Percentiles rank a stretch among this genome's conserved stretches.
Evolutionary conservation across 2,113 vertebrate genomes (phyloP).

Genomic region (Ophthalmolycus amberensis): DNA sequence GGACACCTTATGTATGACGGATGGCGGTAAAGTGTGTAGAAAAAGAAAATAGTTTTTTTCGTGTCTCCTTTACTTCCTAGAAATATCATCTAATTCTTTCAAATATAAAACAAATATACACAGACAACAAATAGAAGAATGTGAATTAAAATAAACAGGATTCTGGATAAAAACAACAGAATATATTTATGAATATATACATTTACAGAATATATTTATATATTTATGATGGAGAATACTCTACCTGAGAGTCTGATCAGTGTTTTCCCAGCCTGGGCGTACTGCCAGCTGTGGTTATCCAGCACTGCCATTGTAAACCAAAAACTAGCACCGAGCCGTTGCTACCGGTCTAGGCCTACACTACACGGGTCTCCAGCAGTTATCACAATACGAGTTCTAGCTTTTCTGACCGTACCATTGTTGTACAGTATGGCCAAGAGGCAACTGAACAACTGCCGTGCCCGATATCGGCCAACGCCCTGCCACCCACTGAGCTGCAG

Average conservation of each 20-base stretch:
- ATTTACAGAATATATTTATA: not conserved
- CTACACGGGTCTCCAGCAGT: not conserved
- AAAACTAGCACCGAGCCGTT: slow-evolving; percentile 24
- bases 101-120: not conserved
- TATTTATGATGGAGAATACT: slow-evolving; percentile 7
- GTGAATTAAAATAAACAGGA: not conserved
- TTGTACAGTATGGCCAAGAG: slow-evolving; percentile 8
- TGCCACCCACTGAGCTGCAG: slow-evolving; percentile 65
- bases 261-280: slow-evolving; percentile 76
- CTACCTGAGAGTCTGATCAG: slow-evolving; percentile 80
- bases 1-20: slow-evolving; percentile 15
- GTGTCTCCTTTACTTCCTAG: not conserved
- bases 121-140: not conserved
- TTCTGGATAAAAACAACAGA: not conserved
- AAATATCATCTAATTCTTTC: not conserved
- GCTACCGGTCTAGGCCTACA: slow-evolving; percentile 2
- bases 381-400: not conserved
- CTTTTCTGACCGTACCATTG: slow-evolving; percentile 30
- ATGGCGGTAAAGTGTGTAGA: not conserved
- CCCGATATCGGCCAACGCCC: slow-evolving; percentile 68
- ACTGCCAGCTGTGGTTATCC: slow-evolving; percentile 82
- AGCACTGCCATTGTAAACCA: slow-evolving; percentile 73
- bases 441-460: slow-evolving; percentile 45
- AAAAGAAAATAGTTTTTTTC: not conserved
- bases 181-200: not conserved